A percentile compares a stretch with the other conserved stretches of the same genome.
phyloP scores from a whole-genome alignment of 2,888 invertebrate species.

The Cremastinae sp. region DNA sequence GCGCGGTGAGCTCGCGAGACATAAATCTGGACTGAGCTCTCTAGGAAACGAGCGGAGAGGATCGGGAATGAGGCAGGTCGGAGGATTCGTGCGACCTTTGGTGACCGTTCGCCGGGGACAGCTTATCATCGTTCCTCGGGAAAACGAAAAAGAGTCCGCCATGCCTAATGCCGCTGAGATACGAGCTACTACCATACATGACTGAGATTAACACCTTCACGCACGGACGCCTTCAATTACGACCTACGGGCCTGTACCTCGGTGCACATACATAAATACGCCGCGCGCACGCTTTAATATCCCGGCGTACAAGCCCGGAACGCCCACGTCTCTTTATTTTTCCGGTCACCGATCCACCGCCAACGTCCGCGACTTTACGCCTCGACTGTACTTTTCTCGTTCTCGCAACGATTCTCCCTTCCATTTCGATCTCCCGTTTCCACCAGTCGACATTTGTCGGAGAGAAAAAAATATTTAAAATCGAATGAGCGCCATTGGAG shows the following conservation, averaged over 20 bases:
- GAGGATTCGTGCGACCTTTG: constrained; percentile 57
- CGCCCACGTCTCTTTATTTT: constrained; percentile 60
- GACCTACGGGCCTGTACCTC: constrained; percentile 45
- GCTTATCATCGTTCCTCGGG: constrained; percentile 59
- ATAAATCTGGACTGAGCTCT: background rate
- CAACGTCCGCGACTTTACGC: constrained; percentile 35
- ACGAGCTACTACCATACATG: constrained; percentile 59
- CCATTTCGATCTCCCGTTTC: constrained; percentile 21
- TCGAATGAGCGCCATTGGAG: too few species aligned
- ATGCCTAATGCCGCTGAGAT: constrained; percentile 62
- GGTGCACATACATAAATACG: constrained; percentile 3
- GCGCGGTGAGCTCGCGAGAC: background rate
- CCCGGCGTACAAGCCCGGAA: constrained; percentile 23
- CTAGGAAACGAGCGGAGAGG: background rate
- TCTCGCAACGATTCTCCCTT: constrained; percentile 7
- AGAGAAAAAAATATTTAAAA: too few species aligned
- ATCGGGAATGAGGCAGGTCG: constrained; percentile 19
- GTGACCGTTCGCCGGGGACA: constrained; percentile 50
- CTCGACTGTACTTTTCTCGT: background rate
- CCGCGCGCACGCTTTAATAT: background rate
- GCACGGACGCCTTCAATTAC: constrained; percentile 66
- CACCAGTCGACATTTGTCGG: too few species aligned
- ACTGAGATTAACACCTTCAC: constrained; percentile 65
- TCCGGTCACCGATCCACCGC: constrained; percentile 52
- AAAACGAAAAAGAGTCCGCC: constrained; percentile 52